Conservation (phyloP, 2,888 invertebrate genomes). For the Zeuzera pyrina region DNA sequence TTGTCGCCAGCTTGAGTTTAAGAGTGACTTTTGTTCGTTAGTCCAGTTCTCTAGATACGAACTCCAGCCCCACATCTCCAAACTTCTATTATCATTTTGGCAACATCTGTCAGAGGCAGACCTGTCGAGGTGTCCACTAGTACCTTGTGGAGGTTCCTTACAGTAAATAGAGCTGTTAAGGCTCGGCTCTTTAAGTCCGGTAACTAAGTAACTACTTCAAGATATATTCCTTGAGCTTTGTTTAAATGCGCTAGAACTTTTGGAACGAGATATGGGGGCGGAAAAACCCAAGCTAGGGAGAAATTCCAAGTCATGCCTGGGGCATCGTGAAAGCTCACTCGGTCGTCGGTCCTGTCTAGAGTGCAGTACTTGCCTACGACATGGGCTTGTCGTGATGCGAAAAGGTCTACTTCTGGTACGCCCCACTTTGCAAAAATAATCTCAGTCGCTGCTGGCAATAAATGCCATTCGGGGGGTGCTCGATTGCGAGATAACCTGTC, state of each 20-base stretch:
- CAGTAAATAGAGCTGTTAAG: slow-evolving; percentile 4
- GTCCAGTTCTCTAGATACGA: not conserved
- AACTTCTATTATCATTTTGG: slow-evolving; percentile 4
- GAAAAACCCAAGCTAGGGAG: slow-evolving; percentile 11
- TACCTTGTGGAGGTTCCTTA: slow-evolving; percentile 4
- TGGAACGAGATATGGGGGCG: slow-evolving; percentile 9
- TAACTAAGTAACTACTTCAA: slow-evolving; percentile 13
- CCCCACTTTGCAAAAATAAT: slow-evolving; percentile 16
- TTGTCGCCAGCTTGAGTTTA: not conserved
- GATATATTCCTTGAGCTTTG: slow-evolving; percentile 7
- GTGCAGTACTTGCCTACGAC: slow-evolving; percentile 11
- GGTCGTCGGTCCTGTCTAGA: slow-evolving; percentile 5
- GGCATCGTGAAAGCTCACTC: slow-evolving; percentile 7
- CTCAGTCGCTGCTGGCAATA: slow-evolving; percentile 7
- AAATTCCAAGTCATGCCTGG: slow-evolving; percentile 7
- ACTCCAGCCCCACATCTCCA: slow-evolving; percentile 9
- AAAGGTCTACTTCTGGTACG: slow-evolving; percentile 13
- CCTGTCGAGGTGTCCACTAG: slow-evolving; percentile 8
- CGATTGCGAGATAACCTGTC: slow-evolving; percentile 11
- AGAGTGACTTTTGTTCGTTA: not conserved
- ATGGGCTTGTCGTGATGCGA: slow-evolving; percentile 8
- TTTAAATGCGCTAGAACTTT: slow-evolving; percentile 11
- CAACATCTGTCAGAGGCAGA: slow-evolving; percentile 4
- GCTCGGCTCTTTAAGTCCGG: slow-evolving; percentile 14
- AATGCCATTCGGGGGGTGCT: slow-evolving; percentile 16